A percentile compares a stretch with the other conserved stretches of the same genome.
These are phyloP conservation scores for Lamellibrachia luymesi DNA, from an alignment of 1,140 invertebrate species.

Conservation along the genomic window DNA sequence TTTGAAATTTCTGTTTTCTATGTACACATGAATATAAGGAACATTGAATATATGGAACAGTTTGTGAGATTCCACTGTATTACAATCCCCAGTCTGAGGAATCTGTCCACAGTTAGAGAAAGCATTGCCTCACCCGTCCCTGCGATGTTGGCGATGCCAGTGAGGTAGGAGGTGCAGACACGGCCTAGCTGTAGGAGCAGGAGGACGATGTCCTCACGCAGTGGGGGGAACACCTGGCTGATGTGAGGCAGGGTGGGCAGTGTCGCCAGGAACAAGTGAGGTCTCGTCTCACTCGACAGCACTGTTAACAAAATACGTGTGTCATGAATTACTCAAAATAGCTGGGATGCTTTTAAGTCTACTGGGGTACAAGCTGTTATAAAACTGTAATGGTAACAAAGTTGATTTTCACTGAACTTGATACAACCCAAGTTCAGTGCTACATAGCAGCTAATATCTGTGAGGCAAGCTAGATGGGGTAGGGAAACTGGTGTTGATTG, in stretches of 20 bases:
- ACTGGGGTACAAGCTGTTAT: too few species aligned
- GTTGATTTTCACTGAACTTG: too few species aligned
- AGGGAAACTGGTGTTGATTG: too few species aligned
- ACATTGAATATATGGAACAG: too few species aligned
- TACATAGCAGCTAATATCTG: background rate
- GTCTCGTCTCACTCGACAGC: constrained; percentile 73
- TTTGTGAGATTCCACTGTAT: too few species aligned
- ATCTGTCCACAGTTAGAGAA: background rate
- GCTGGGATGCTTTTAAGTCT: too few species aligned
- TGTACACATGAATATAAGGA: too few species aligned
- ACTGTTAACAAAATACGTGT: constrained; percentile 60
- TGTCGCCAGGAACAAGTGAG: constrained; percentile 78
- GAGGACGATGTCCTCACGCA: constrained; percentile 83
- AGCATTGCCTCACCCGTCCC: background rate
- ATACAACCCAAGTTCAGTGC: too few species aligned
- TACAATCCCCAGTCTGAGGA: too few species aligned
- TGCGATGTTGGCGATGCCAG: background rate
- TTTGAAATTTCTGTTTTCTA: too few species aligned
- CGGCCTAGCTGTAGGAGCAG: constrained; percentile 82
- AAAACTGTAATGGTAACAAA: too few species aligned
- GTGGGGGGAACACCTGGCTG: too few species aligned
- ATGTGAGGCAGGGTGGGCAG: constrained; percentile 82
- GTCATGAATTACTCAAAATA: background rate
- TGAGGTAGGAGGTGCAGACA: constrained; percentile 75
- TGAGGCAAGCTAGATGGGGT: background rate